A percentile compares a stretch with the other conserved stretches of the same genome.
Evolutionary conservation across 1,140 invertebrate genomes (phyloP).

Genomic region (Melipona quadrifasciata): DNA sequence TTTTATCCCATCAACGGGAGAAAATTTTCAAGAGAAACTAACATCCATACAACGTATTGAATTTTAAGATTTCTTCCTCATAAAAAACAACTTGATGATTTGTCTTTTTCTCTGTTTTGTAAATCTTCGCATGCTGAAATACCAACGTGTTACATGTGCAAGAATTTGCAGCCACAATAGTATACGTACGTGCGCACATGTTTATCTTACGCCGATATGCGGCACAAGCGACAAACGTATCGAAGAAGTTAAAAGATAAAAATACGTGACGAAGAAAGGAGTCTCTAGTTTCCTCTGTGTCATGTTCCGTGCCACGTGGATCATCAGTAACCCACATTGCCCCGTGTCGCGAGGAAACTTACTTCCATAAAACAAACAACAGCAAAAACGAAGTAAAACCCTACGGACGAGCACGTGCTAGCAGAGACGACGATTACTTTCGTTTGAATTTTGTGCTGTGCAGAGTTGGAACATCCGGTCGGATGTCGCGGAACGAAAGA

Average conservation of each 20-base stretch:
- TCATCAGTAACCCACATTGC: not conserved
- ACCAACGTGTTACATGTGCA: too few relatives aligned
- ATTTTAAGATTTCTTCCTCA: too few relatives aligned
- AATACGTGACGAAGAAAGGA: not conserved
- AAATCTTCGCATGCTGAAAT: too few relatives aligned
- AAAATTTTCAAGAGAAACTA: too few relatives aligned
- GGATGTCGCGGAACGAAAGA: too few relatives aligned
- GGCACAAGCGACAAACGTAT: not conserved
- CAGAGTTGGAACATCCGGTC: not conserved
- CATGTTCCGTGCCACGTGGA: constrained; percentile 24
- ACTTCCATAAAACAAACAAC: not conserved
- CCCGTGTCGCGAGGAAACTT: not conserved
- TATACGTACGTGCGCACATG: too few relatives aligned
- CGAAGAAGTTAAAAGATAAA: not conserved
- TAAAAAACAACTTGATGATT: too few relatives aligned
- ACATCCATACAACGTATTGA: too few relatives aligned
- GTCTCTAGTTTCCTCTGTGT: not conserved
- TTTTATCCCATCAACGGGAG: too few relatives aligned
- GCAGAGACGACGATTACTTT: not conserved
- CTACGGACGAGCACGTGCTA: not conserved
- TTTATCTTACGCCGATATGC: not conserved
- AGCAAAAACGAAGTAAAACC: not conserved
- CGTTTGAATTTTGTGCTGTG: not conserved
- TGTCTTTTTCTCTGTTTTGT: too few relatives aligned
- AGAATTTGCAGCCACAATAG: too few relatives aligned